Evolutionary conservation across 2,113 vertebrate species (phyloP), one percentile per base, ranked within the genome.

Genomic region (Silurus asotus): DNA sequence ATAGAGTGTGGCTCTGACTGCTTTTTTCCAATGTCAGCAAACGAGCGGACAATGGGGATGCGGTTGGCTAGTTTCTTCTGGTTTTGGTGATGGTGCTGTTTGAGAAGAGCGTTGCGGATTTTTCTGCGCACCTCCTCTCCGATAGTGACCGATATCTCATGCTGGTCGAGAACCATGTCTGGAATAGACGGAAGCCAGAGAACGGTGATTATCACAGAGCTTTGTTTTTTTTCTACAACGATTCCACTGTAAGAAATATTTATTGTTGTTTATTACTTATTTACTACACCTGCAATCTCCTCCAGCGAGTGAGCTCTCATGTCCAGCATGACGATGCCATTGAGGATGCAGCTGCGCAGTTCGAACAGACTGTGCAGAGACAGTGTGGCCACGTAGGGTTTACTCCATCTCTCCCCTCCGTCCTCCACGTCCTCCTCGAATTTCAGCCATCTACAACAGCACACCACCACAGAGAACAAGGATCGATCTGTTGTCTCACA

Each of bases 341-440:
- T 99, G 89, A 99, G 95, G 92, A 99, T 97, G 93, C 98, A 99
- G 93, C 97, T 98, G 91, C 98, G 97, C 80, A 99, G 94, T 87
- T 99, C 98, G 91, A 99, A 99, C 83, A 99, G 94, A 89, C 97
- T 99, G 90, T 99, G 98, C 84, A 99, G 92, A 11, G 97, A 99
- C 86, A 99, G 93, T 0, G 98, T 99, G 62, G 98, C 98, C 76
- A 99, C 98, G 0, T 99, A 99, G 0, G 98, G 98, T 87, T 99
- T 99, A 91, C 97, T 99, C 98, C 98, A 99, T 81, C 98, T 96
- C 90, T 99, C 98, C 4, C 98, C 98, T 20, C 98, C 98, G 53
- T 99, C 98, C 92, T 99, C 98, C 49, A 99, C 98, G 86, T 99
- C 98, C 94, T 99, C 98, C 94, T 99, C 98, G 93, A 99, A 99